Conservation (phyloP, 2,113 vertebrate species). For the Chloropsis hardwickii region DNA sequence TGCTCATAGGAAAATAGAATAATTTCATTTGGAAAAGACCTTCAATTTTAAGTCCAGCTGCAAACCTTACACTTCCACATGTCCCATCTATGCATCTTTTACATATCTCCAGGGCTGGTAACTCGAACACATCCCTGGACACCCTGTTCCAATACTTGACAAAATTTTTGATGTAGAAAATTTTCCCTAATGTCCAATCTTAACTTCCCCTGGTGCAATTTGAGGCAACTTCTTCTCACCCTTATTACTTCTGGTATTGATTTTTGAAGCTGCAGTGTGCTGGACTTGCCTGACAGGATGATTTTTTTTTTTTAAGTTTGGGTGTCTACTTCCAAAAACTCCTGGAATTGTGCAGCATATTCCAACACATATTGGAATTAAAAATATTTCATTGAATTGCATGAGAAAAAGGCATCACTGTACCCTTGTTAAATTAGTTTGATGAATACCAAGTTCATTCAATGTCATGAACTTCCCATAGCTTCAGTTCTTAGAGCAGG, state of each 20-base stretch:
- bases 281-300: neutral
- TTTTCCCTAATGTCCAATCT: neutral
- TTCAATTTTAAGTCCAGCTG: neutral
- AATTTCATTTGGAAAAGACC: neutral
- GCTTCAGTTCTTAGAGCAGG: fast-evolving
- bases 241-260: neutral
- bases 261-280: neutral
- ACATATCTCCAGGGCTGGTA: neutral
- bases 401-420: neutral
- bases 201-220: neutral
- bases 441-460: neutral
- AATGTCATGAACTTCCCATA: neutral
- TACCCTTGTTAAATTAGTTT: neutral
- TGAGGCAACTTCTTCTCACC: neutral
- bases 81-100: neutral
- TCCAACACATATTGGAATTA: neutral
- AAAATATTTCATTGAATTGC: neutral
- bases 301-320: neutral
- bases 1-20: neutral
- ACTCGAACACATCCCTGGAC: neutral
- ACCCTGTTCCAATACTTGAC: neutral
- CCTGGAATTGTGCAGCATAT: neutral
- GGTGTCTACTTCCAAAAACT: neutral
- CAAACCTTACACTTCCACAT: neutral
- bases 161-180: neutral